These are phyloP conservation scores for Chrysochloris asiatica DNA, from an alignment of 2,113 vertebrate genomes.

Conservation along the genomic window DNA sequence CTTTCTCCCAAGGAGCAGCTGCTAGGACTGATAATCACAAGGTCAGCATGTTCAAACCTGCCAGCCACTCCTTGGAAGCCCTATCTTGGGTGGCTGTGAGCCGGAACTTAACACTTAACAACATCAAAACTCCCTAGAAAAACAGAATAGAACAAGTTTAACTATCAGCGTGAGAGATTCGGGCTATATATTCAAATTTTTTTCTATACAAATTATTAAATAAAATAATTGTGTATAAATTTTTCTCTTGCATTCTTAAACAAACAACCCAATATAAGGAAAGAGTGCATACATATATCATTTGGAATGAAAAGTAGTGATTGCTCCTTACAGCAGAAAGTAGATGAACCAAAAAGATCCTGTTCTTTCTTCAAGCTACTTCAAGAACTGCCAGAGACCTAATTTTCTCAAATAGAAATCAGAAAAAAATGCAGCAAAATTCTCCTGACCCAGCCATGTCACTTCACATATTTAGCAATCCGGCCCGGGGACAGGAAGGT, in stretches of 20 bases:
- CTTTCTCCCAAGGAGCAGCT: no score
- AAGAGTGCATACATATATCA: background rate
- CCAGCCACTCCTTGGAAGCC: no score
- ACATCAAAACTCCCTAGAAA: background rate
- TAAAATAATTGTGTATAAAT: background rate
- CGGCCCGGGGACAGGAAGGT: slow-evolving; percentile 14
- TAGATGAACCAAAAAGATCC: slow-evolving; percentile 40
- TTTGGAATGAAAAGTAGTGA: slow-evolving; percentile 1
- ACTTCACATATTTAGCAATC: slow-evolving; percentile 40
- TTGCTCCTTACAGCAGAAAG: background rate
- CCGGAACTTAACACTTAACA: no score
- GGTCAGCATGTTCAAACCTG: no score
- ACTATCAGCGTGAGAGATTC: background rate
- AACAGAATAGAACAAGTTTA: slow-evolving; percentile 10
- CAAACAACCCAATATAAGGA: background rate
- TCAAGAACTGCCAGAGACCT: slow-evolving; percentile 42
- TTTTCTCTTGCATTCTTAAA: background rate
- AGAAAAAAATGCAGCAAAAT: slow-evolving; percentile 7
- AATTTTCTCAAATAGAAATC: slow-evolving; percentile 60
- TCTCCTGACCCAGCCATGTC: background rate
- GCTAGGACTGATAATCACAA: no score
- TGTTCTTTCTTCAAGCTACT: slow-evolving; percentile 6
- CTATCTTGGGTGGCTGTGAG: no score
- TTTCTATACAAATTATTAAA: background rate
- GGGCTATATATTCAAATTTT: background rate